Evolutionary conservation across 2,888 invertebrate genomes (phyloP), one percentile per base, ranked within the genome.

Genomic region (Cantharis nigra): DNA sequence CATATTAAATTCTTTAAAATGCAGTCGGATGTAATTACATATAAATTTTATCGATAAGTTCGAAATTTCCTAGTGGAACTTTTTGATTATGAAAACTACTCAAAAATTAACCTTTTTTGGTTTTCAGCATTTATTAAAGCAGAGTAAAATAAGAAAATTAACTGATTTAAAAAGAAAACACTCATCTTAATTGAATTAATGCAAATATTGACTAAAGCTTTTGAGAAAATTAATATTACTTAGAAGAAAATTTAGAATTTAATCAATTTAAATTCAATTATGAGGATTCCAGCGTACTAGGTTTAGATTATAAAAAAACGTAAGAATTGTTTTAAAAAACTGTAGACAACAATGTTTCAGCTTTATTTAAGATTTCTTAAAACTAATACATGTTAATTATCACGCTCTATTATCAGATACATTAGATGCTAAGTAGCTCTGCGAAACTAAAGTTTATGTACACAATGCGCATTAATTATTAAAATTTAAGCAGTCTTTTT

Each of bases 381-480:
- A 73, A 65, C 79, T 78, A 79, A 69, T 77, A 79, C 77, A 79
- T 75, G 69, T 62, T 62, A 72, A 79, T 28, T 78, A 79, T 79
- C 79, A 79, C 79, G 79, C 75, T 63, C 79, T 79, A 79, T 76
- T 63, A 75, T 72, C 73, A 77, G 77, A 77, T 77, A 75, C 73
- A 77, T 70, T 77, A 71, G 65, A 77, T 69, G n/a, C 73, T 75
- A 77, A 77, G 67, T 78, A 79, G 78, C 78, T 69, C 71, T 73
- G 78, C 75, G 63, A 67, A 76, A 75, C 75, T 78, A 77, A 63
- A 64, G 71, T 70, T 70, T 78, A 78, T 78, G 76, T 75, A 78
- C 78, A 78, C 70, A 70, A 70, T 75, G 71, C 70, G 74, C 69
- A 33, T 75, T 80, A 78, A 78, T 74, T 73, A 80, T 79, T 77